Percentiles rank a stretch among this genome's conserved stretches.
Evolutionary conservation across 2,888 invertebrate genomes (phyloP).

Genomic region (Chaitophorus viminalis): DNA sequence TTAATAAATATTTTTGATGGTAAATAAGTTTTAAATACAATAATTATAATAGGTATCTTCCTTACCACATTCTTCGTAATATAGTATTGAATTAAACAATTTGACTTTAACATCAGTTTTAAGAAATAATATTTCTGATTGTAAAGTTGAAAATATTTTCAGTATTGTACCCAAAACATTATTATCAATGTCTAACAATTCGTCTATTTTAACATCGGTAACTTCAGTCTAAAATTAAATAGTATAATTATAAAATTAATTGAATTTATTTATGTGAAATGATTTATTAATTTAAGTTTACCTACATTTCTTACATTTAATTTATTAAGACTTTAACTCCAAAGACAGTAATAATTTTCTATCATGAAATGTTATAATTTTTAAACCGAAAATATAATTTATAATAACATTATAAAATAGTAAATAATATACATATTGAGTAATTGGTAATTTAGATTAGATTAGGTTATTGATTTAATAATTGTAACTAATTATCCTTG

Average conservation of each 20-base stretch:
- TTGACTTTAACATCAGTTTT: conserved; percentile 46
- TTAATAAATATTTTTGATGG: not conserved
- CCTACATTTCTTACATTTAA: too few species aligned
- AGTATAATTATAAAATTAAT: not conserved
- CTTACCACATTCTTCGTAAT: conserved; percentile 58
- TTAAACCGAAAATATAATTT: too few species aligned
- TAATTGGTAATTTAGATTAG: too few species aligned
- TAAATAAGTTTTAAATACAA: not conserved
- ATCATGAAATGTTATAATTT: too few species aligned
- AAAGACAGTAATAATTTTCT: too few species aligned
- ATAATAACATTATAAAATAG: too few species aligned
- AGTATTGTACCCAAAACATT: conserved; percentile 82
- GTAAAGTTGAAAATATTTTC: conserved; percentile 81
- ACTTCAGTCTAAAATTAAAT: conserved; percentile 37
- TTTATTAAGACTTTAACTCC: too few species aligned
- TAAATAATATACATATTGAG: too few species aligned
- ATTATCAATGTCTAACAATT: conserved; percentile 82
- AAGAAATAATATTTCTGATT: conserved; percentile 74
- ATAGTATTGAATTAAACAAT: conserved; percentile 57
- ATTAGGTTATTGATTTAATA: too few species aligned
- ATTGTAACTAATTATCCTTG: too few species aligned
- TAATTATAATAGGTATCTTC: not conserved
- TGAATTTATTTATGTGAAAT: too few species aligned
- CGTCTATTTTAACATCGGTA: conserved; percentile 68
- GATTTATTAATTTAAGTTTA: not conserved